phyloP scores from a whole-genome alignment of 2,113 vertebrate genomes.

The Tragelaphus strepsiceros region DNA sequence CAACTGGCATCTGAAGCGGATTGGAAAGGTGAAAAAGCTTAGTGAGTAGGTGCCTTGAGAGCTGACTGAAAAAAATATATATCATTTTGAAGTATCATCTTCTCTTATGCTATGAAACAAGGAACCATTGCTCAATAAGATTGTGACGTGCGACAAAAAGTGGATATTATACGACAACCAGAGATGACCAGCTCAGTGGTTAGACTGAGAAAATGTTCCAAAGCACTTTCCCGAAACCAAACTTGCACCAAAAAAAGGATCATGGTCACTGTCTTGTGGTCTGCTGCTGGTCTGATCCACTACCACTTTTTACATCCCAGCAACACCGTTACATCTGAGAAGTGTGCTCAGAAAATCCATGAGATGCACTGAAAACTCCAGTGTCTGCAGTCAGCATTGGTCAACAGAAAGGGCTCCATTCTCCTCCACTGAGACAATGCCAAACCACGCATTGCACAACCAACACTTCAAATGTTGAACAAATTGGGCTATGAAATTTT shows the following conservation, averaged over 20 bases:
- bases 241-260: background rate
- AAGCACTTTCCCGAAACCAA: background rate
- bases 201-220: background rate
- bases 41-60: background rate
- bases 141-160: accelerated
- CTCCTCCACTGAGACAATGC: accelerated
- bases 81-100: background rate
- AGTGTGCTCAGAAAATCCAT: background rate
- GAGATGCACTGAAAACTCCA: background rate
- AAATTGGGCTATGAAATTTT: background rate
- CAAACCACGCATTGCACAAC: accelerated
- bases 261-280: background rate
- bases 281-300: background rate
- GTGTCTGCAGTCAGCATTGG: background rate
- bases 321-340: background rate
- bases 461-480: background rate
- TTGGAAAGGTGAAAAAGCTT: background rate
- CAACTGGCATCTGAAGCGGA: background rate
- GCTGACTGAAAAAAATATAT: background rate
- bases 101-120: background rate
- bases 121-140: background rate
- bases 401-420: background rate
- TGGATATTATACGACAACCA: background rate
- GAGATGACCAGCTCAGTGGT: background rate
- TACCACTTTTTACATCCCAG: background rate